Conservation (phyloP, 2,888 invertebrate species). For the Patella pellucida region DNA sequence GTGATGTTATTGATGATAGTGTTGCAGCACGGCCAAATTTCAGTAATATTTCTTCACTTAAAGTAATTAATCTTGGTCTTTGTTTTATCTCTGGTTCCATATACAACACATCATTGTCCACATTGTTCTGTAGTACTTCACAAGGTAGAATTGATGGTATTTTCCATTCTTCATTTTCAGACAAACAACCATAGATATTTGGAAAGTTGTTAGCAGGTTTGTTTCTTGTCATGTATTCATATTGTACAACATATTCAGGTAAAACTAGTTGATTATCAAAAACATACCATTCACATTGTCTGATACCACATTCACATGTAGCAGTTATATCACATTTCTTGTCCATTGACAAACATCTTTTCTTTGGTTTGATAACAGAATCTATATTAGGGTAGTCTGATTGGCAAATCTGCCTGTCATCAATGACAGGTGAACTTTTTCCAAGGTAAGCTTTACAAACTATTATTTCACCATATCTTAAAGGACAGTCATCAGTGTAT, state of each 20-base stretch:
- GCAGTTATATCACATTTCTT: conserved; percentile 23
- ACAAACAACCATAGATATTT: conserved; percentile 25
- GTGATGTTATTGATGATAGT: conserved; percentile 52
- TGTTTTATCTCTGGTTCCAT: conserved; percentile 61
- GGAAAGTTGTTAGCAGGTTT: background rate
- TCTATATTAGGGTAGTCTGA: conserved; percentile 57
- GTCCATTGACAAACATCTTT: conserved; percentile 48
- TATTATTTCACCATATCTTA: conserved; percentile 66
- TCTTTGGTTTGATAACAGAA: conserved; percentile 64
- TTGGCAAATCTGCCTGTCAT: conserved; percentile 54
- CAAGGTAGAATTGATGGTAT: conserved; percentile 30
- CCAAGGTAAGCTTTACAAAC: conserved; percentile 67
- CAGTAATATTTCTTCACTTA: conserved; percentile 63
- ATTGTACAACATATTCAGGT: conserved; percentile 71
- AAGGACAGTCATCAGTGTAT: conserved; percentile 60
- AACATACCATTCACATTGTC: conserved; percentile 71
- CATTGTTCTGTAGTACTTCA: conserved; percentile 45
- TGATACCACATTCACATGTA: conserved; percentile 66
- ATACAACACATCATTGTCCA: conserved; percentile 59
- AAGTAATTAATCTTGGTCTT: conserved; percentile 54
- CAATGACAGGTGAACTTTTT: conserved; percentile 55
- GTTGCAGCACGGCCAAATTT: conserved; percentile 47
- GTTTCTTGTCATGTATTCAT: conserved; percentile 68
- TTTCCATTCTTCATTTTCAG: conserved; percentile 49
- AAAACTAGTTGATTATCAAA: conserved; percentile 67